Evolutionary conservation across 2,797 vertebrate species (phyloP), one percentile per base, ranked within the genome.

Genomic region (Falco biarmicus): DNA sequence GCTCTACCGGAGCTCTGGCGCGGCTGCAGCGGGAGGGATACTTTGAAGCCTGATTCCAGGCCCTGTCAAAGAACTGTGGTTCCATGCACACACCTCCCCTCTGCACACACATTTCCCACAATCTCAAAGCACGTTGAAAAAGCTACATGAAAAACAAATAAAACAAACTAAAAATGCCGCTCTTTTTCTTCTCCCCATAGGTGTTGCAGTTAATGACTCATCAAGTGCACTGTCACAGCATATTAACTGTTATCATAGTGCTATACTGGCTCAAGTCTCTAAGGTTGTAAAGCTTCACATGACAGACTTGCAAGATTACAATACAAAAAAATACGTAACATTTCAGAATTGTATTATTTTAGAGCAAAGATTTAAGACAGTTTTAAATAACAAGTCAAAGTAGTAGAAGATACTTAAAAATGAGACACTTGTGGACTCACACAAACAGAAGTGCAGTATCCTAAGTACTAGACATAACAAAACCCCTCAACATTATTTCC

Each of bases 321-420:
- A 54, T 65, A 92, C 37, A 66, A 89, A 92, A 87, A 68, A 39
- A 53, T 17, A 61, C 2, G 10, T 66, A 87, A 82, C 53, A n/a
- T 77, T 94, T 89, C 84, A 96, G 71, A 93, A 96, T 73, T 14
- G 0, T 24, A 31, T 76, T 77, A 66, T 87, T 95, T 87, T 34
- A 85, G 73, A 73, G 87, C 69, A 91, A 92, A 77, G 61, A 74
- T 54, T 87, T 61, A 87, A 91, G 86, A 77, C 83, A 59, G 56
- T 95, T 88, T 92, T 89, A 97, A 97, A 90, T 96, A 96, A 84
- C 80, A 94, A 74, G 61, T 90, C 54, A 83, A 84, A 86, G 31
- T 29, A 76, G 77, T 22, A 28, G 34, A 81, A 90, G 56, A 83
- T 64, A 50, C 16, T 86, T 70, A 53, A 95, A 92, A 94, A 92